These are phyloP conservation scores for Eonycteris spelaea DNA, from an alignment of 2,113 vertebrate species.

Conservation along the genomic window DNA sequence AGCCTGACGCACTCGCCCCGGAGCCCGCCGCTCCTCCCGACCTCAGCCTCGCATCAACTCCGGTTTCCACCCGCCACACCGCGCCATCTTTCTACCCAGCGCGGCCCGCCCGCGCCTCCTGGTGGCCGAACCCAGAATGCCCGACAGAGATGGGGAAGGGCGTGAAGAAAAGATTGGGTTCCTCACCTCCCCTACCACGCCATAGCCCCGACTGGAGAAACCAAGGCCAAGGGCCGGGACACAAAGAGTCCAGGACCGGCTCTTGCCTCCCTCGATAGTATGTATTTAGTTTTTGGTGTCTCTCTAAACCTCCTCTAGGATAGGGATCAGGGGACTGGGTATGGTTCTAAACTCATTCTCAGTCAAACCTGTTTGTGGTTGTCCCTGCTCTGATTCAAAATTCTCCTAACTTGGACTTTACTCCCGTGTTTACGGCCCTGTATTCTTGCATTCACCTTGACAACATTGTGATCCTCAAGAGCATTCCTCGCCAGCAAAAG, in stretches of 20 bases:
- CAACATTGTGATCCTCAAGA: neutral
- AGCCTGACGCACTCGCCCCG: neutral
- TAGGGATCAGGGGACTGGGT: neutral
- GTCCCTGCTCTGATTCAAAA: neutral
- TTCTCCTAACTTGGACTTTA: neutral
- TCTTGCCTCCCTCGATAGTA: neutral
- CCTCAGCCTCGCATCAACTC: neutral
- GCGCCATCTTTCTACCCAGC: neutral
- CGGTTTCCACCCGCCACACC: neutral
- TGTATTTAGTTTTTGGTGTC: neutral
- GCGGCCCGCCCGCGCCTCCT: neutral
- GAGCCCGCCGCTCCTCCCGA: neutral
- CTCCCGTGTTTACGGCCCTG: neutral
- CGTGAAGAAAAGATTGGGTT: neutral
- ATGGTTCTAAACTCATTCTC: neutral
- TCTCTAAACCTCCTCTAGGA: neutral
- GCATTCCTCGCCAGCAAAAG: neutral
- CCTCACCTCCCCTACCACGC: neutral
- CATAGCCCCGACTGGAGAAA: neutral
- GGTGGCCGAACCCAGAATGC: neutral
- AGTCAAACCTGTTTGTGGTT: neutral
- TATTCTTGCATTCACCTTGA: neutral
- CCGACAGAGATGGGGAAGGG: neutral
- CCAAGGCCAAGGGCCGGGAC: neutral
- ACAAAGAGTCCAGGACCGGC: neutral